Base-by-base conservation (phyloP, 64 coral and sea anemone species). In the Astreopora myriophthalma region DNA sequence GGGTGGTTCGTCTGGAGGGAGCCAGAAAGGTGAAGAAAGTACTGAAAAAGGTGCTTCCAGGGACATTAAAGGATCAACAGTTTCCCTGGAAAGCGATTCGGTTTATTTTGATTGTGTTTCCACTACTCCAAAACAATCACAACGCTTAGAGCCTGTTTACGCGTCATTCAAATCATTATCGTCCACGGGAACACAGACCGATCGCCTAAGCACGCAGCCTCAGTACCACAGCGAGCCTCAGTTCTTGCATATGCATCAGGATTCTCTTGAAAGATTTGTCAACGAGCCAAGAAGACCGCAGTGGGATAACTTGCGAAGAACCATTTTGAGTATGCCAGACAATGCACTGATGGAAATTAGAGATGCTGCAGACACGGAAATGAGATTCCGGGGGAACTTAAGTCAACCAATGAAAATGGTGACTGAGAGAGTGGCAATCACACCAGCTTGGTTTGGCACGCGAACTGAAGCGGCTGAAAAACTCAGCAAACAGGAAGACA, bases 81-180 rank as follows among this genome's bases (percentile, higher is more conserved):
- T 52, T 60, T 60, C 92, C 1, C 28, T 79, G 69, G 48, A 66
- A 22, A 79, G 64, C 48, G 63, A 34, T 89, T 82, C 92, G 1
- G 23, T 62, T 23, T 82, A 77, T 61, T 83, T 83, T 83, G 79
- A 83, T 83, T 83, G 79, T 57, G 79, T 83, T 83, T 83, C 79
- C 20, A 13, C 5, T 37, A 83, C 33, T 34, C 79, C 32, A 39
- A 65, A 63, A 63, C 79, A 83, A 83, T 10, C 79, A 26, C 79
- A 83, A 19, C 31, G 19, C 24, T 83, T 37, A 25, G 48, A 28
- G 24, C 26, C 46, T 22, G 20, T 37, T 8, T 26, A 65, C 22
- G 34, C 52, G 19, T 35, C 58, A 26, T 38, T 17, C 57, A 83
- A 83, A 64, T 83, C 58, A 38, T 34, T 83, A 12, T 38, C n/a